Percentiles rank a stretch among this genome's conserved stretches.
These are phyloP conservation scores for Acromyrmex charruanus DNA, from an alignment of 1,140 invertebrate species.

Conservation along the genomic window DNA sequence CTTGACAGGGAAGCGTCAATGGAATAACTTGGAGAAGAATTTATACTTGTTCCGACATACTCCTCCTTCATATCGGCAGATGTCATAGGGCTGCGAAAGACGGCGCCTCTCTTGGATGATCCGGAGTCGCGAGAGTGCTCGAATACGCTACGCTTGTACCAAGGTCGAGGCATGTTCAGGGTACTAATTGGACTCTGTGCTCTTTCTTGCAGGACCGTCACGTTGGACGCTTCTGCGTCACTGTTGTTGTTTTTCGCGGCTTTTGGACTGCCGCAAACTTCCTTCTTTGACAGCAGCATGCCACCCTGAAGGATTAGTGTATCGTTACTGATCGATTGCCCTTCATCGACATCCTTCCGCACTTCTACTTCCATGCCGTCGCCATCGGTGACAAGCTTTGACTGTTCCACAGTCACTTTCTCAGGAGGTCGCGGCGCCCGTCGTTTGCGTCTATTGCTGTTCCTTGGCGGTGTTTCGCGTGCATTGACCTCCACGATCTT, in stretches of 20 bases:
- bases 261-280: conserved; percentile 55
- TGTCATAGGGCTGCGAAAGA: conserved; percentile 60
- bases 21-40: conserved; percentile 57
- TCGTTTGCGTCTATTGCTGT: conserved; percentile 86
- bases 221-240: conserved; percentile 8
- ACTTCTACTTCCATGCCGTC: conserved; percentile 71
- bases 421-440: conserved; percentile 88
- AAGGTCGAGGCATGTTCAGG: conserved; percentile 88
- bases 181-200: conserved; percentile 62
- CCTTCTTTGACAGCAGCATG: conserved; percentile 78
- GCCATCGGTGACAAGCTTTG: conserved; percentile 50
- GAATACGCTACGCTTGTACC: conserved; percentile 88
- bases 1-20: conserved; percentile 78
- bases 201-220: conserved; percentile 24
- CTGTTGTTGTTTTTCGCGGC: conserved; percentile 11
- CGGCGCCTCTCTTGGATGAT: conserved; percentile 65
- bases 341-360: conserved; percentile 38
- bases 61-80: conserved; percentile 73
- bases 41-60: conserved; percentile 64
- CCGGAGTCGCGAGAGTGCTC: conserved; percentile 72
- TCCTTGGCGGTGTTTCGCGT: conserved; percentile 67
- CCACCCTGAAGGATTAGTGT: conserved; percentile 83
- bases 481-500: conserved; percentile 72
- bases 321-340: conserved; percentile 82
- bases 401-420: conserved; percentile 29